These are phyloP conservation scores for Tragelaphus strepsiceros DNA, from an alignment of 2,113 vertebrate species.

Conservation along the genomic window DNA sequence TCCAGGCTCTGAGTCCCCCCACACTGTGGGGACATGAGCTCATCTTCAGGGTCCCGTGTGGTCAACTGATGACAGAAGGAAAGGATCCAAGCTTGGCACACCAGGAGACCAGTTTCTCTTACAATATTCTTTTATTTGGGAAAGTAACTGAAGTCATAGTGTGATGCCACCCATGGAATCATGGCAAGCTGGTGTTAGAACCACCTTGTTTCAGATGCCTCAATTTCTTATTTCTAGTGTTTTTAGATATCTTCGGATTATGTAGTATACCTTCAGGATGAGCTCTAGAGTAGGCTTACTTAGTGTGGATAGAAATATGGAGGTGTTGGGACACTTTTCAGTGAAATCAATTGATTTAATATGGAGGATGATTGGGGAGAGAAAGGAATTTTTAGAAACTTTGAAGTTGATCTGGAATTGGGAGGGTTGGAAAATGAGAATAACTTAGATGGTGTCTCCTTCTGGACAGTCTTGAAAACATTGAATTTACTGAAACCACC, in stretches of 20 bases:
- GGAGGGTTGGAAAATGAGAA: fast-evolving
- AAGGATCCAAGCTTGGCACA: neutral
- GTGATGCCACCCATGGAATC: neutral
- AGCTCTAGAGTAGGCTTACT: neutral
- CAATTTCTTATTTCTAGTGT: neutral
- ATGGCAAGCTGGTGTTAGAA: neutral
- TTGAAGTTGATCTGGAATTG: neutral
- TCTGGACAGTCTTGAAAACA: neutral
- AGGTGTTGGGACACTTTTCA: neutral
- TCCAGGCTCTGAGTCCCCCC: neutral
- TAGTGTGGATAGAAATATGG: neutral
- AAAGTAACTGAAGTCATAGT: neutral
- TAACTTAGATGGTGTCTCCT: neutral
- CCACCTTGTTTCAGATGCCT: neutral
- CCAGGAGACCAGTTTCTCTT: neutral
- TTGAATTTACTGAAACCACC: fast-evolving
- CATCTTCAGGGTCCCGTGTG: neutral
- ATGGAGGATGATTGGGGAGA: neutral
- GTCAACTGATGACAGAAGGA: neutral
- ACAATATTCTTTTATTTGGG: neutral
- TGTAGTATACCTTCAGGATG: neutral
- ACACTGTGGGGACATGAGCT: neutral
- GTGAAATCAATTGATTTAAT: neutral
- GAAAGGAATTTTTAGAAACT: neutral
- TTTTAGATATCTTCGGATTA: neutral